A percentile compares a stretch with the other conserved stretches of the same genome.
Evolutionary conservation across 2,113 vertebrate species (phyloP).

Genomic region (Hymenochirus boettgeri): DNA sequence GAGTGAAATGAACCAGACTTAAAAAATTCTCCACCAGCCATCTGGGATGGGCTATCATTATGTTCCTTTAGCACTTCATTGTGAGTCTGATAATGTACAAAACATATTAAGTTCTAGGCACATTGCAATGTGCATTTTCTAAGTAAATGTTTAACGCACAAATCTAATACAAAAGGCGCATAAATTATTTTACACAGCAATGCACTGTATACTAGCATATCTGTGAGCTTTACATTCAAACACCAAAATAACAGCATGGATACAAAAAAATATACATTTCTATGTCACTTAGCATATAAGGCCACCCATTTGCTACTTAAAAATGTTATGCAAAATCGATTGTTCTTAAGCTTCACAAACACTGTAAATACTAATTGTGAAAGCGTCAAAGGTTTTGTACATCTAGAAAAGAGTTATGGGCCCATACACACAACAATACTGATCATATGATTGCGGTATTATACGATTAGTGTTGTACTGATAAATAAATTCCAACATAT

Average conservation of each 20-base stretch:
- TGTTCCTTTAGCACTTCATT: background rate
- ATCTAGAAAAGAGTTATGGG: slow-evolving; percentile 25
- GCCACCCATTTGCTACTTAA: slow-evolving; percentile 43
- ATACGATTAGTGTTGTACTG: background rate
- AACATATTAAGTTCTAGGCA: slow-evolving; percentile 29
- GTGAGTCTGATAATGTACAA: slow-evolving; percentile 14
- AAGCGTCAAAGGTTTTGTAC: slow-evolving; percentile 18
- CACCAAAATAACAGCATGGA: slow-evolving; percentile 41
- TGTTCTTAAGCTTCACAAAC: slow-evolving; percentile 31
- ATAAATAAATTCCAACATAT: too few relatives aligned
- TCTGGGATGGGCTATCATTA: background rate
- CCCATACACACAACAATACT: too few relatives aligned
- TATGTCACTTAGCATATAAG: slow-evolving; percentile 42
- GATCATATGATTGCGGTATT: too few relatives aligned
- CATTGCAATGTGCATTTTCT: slow-evolving; percentile 15
- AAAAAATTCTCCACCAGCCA: background rate
- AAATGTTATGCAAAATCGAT: slow-evolving; percentile 36
- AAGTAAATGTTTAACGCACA: slow-evolving; percentile 29
- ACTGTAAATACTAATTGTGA: slow-evolving; percentile 18
- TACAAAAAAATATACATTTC: slow-evolving; percentile 42
- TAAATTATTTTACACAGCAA: slow-evolving; percentile 28
- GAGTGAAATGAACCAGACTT: background rate
- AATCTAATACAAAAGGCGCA: slow-evolving; percentile 36
- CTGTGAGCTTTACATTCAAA: slow-evolving; percentile 39
- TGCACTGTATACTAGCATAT: slow-evolving; percentile 36